Evolutionary conservation across 2,888 invertebrate species (phyloP).

Genomic region (Andricus curvator): DNA sequence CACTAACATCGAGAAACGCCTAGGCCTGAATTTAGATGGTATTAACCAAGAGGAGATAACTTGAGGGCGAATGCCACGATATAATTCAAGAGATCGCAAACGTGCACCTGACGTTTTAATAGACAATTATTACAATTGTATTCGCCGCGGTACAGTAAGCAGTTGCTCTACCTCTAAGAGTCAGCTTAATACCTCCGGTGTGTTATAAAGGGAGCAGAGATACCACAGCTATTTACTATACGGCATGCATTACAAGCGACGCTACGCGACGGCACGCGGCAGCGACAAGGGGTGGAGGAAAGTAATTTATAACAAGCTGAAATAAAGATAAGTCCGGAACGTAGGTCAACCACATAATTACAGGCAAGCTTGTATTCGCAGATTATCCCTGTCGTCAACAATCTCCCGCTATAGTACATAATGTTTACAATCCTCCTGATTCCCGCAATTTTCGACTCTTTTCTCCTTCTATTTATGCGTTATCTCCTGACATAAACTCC

Average conservation of each 20-base stretch:
- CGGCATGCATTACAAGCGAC: background rate
- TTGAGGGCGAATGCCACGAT: background rate
- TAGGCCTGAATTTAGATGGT: background rate
- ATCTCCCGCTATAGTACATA: background rate
- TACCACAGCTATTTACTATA: conserved; percentile 1
- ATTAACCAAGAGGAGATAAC: background rate
- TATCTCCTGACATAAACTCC: background rate
- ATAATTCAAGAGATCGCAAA: conserved; percentile 2
- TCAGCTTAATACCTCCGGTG: conserved; percentile 1
- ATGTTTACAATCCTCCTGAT: background rate
- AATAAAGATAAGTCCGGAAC: conserved; percentile 2
- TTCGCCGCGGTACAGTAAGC: background rate
- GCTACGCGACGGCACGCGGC: background rate
- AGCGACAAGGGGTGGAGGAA: background rate
- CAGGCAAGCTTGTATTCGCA: background rate
- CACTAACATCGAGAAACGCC: no score
- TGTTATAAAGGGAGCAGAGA: conserved; percentile 5
- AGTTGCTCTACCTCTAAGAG: conserved; percentile 2
- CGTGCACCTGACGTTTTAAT: conserved; percentile 5
- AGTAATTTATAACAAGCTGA: background rate
- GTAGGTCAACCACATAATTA: background rate
- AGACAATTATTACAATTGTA: conserved; percentile 5
- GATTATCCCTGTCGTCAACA: background rate
- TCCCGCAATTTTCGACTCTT: background rate
- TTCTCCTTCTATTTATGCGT: background rate